These are phyloP conservation scores for Sclerurus mexicanus DNA, from an alignment of 2,113 vertebrate genomes.

Conservation along the genomic window DNA sequence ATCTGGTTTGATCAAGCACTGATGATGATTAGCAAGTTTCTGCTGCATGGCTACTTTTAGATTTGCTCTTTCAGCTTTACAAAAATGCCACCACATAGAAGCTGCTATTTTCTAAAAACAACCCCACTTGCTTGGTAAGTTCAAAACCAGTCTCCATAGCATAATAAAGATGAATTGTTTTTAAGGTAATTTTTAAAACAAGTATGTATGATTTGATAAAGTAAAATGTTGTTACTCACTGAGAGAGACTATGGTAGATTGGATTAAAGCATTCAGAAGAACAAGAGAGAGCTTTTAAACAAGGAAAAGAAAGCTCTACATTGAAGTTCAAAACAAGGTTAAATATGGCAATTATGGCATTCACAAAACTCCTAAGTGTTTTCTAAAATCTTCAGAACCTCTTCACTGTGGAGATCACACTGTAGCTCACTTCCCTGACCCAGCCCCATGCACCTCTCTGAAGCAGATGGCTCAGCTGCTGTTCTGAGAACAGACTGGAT, in stretches of 20 bases:
- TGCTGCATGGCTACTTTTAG: constrained; percentile 7
- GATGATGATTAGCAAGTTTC: constrained; percentile 34
- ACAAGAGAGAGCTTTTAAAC: constrained; percentile 54
- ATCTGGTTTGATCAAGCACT: neutral
- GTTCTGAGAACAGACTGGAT: neutral
- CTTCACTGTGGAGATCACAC: neutral
- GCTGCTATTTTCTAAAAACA: constrained; percentile 32
- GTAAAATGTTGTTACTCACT: constrained; percentile 72
- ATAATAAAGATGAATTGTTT: neutral
- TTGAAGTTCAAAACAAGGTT: neutral
- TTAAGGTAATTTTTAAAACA: neutral
- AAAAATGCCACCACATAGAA: neutral
- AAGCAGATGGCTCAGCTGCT: neutral
- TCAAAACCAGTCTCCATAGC: neutral
- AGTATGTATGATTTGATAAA: neutral
- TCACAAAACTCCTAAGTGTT: neutral
- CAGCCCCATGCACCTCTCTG: neutral
- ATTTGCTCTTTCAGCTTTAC: constrained; percentile 18
- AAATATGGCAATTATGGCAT: neutral
- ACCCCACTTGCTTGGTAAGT: neutral
- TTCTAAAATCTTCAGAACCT: neutral
- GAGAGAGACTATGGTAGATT: constrained; percentile 71
- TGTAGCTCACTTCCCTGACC: neutral
- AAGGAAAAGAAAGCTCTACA: neutral
- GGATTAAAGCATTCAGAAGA: constrained; percentile 60